Evolutionary conservation across 2,113 vertebrate species (phyloP).

Genomic region (Delphinapterus leucas): DNA sequence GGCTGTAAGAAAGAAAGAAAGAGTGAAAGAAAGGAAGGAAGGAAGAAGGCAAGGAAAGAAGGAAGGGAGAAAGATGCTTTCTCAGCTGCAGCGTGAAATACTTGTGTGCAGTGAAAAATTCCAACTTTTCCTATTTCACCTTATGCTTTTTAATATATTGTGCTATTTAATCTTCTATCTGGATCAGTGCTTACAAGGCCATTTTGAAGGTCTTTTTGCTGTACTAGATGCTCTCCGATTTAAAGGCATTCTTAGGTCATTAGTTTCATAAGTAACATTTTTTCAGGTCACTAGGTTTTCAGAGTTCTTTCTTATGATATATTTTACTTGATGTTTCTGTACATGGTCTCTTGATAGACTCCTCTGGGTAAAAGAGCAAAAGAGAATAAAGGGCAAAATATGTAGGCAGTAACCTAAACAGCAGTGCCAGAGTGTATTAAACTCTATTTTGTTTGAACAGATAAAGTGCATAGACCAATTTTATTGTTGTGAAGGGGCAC

Average conservation of each 20-base stretch:
- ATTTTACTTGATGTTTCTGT: conserved; percentile 66
- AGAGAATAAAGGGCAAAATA: conserved; percentile 57
- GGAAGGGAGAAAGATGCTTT: not conserved
- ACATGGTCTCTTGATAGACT: conserved; percentile 46
- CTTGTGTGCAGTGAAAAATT: not conserved
- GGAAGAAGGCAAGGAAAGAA: not conserved
- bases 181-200: conserved; percentile 62
- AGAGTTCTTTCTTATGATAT: conserved; percentile 62
- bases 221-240: conserved; percentile 60
- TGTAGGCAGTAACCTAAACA: conserved; percentile 38
- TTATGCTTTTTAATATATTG: conserved; percentile 54
- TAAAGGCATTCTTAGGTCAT: conserved; percentile 70
- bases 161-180: conserved; percentile 71
- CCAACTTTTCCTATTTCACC: not conserved
- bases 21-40: too few relatives aligned
- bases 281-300: conserved; percentile 74
- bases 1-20: not conserved
- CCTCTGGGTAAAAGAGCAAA: conserved; percentile 54
- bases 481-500: not conserved
- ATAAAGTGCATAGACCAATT: not conserved
- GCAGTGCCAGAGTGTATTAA: conserved; percentile 2
- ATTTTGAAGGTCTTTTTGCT: conserved; percentile 50
- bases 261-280: conserved; percentile 76
- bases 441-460: not conserved
- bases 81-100: not conserved